Evolutionary conservation across 2,888 invertebrate genomes (phyloP), one percentile per base, ranked within the genome.

Genomic region (Torymus aiolomorphi): DNA sequence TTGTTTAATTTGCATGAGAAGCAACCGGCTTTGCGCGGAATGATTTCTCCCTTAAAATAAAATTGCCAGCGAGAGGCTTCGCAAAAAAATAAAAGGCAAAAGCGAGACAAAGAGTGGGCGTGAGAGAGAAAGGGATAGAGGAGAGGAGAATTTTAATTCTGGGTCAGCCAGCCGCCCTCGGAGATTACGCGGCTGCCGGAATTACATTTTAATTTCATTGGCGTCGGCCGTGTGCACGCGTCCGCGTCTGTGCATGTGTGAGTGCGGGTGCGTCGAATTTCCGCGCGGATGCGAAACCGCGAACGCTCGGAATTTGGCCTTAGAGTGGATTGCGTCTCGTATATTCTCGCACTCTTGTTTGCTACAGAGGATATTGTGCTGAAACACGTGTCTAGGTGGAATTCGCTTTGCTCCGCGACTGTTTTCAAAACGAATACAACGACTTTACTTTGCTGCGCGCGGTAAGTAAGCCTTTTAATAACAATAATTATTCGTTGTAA

Each of bases 151-250:
- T 74, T 80, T 78, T 82, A 80, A 80, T 80, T 76, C 67, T 80
- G 73, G 80, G 80, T 75, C 78, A 82, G 69, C 71, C 75, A 24
- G 16, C 59, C 42, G 56, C 49, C 11, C 57, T 14, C n/a, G 84
- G 85, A 86, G 86, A 87, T 87, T 86, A 87, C 86, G 83, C 83
- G 83, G 83, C 83, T 83, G 70, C 81, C 63, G 86, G 84, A 88
- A 88, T 88, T 88, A 88, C 88, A 86, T 88, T 88, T 88, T 88
- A 88, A 88, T 87, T 88, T 88, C 86, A 86, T 75, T 70, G 70
- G 63, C 86, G 86, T 75, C 65, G 70, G 63, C 8, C 65, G 11
- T 18, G 13, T 59, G n/a, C 13, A n/a, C n/a, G n/a, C n/a, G n/a
- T n/a, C n/a, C n/a, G 59, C 18, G 24, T 11, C 8, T 62, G 24